Percentiles rank a stretch among this genome's conserved stretches.
Evolutionary conservation across 2,797 vertebrate species (phyloP).

Genomic region (Eptatretus atami): DNA sequence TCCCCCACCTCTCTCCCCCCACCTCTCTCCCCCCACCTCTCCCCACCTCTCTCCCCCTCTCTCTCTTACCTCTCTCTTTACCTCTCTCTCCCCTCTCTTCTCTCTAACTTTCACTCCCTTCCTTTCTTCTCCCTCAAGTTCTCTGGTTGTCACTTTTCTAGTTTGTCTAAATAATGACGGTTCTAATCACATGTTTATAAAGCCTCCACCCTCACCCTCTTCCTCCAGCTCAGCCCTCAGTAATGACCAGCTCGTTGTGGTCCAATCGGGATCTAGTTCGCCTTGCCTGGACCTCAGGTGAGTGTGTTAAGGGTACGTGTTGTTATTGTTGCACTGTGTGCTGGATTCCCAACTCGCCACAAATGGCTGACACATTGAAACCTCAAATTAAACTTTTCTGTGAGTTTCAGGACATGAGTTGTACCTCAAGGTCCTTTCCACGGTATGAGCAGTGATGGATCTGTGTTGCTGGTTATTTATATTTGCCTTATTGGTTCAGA

Average conservation of each 20-base stretch:
- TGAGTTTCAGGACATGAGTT: no score
- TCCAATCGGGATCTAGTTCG: constrained; percentile 78
- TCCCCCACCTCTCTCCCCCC: neutral
- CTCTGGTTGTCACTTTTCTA: no score
- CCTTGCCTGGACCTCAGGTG: constrained; percentile 83
- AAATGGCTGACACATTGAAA: no score
- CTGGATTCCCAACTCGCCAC: no score
- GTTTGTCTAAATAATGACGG: no score
- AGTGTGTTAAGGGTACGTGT: neutral
- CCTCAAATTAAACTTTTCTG: no score
- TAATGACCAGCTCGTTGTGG: constrained; percentile 36
- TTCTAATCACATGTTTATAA: neutral
- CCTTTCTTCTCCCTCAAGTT: no score
- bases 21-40: neutral
- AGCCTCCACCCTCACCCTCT: neutral
- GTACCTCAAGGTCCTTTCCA: no score
- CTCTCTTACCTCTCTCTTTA: neutral
- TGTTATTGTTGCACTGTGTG: neutral
- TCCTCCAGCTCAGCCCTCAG: constrained; percentile 26
- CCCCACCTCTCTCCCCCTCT: neutral
- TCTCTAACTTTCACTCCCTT: no score
- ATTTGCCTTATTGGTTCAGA: no score
- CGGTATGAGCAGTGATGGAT: no score
- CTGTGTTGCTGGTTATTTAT: no score
- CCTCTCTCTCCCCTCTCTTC: neutral